Base-by-base conservation (phyloP, 2,888 invertebrate species). In the Morinoia aosen region DNA sequence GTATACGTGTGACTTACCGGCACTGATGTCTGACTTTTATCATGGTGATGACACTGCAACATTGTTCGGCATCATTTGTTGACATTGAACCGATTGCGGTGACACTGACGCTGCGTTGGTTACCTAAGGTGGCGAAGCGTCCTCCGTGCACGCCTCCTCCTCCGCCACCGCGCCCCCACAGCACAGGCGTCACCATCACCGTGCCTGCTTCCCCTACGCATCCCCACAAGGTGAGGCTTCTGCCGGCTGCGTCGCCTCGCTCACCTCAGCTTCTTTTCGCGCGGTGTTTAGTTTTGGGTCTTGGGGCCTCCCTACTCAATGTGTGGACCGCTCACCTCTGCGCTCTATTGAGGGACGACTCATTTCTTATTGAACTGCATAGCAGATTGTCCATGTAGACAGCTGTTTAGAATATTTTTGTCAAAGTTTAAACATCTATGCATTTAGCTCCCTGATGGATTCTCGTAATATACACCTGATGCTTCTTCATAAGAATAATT, bases 161-260 rank as follows among this genome's bases (percentile, higher is more conserved):
- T n/a, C 96, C 96, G 11, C 96, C 96, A 16, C 96, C 96, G n/a
- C 94, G 96, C 19, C 96, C 96, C 33, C 96, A 95, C 88, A 95
- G 96, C 88, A 88, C 88, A 3, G 96, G 96, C 4, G 96, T 96
- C 95, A 96, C 96, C 93, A 96, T 96, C 96, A 96, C 96, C 61
- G 96, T 96, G 33, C 96, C 96, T 16, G 96, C 96, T 14, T 96
- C 96, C 93, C 96, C 96, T 8, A 96, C 96, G n/a, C 93, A 93
- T 57, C 93, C 93, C 56, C 93, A 93, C 57, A 93, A 93, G 93
- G 93, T 93, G 48, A 93, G 93, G 39, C 33, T 76, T 2, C 14
- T 76, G 10, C 25, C 19, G 7, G 33, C 76, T 33, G 19, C 25
- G 76, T 33, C 76, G 19, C 61, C 12, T 33, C 25, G 8, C 25